Evolutionary conservation across 2,113 vertebrate genomes (phyloP).

Genomic region (Balaeniceps rex): DNA sequence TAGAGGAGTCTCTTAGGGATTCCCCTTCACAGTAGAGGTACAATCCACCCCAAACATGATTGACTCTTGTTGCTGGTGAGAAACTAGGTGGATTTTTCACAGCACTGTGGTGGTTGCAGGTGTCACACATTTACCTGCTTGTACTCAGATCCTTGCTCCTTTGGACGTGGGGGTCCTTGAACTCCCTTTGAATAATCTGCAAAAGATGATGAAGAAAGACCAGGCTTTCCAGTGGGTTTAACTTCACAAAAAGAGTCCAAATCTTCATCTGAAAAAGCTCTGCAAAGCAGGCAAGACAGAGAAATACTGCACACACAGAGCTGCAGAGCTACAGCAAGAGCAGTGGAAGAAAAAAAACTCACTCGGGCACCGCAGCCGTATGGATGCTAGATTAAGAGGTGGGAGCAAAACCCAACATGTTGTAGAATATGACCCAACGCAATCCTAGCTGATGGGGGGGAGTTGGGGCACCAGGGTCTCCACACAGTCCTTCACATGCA

Average conservation of each 20-base stretch:
- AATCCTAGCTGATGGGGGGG: not conserved
- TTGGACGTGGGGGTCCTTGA: not conserved
- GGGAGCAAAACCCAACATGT: not conserved
- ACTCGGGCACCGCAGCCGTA: too few relatives aligned
- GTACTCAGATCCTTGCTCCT: not conserved
- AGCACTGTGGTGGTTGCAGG: not conserved
- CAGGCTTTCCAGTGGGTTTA: not conserved
- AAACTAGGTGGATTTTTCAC: not conserved
- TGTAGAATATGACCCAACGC: not conserved
- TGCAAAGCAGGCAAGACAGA: not conserved
- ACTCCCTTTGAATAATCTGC: not conserved
- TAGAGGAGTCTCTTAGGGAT: not conserved
- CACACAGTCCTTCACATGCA: not conserved
- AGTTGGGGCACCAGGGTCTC: not conserved
- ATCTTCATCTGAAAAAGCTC: not conserved
- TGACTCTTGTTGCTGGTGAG: not conserved
- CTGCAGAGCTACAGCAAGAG: not conserved
- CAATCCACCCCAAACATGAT: not conserved
- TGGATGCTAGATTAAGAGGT: not conserved
- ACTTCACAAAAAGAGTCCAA: not conserved
- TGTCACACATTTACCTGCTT: not conserved
- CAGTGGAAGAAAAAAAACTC: not conserved
- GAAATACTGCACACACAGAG: not conserved
- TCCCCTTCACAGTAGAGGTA: not conserved
- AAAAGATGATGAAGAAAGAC: not conserved